Evolutionary conservation across 1,140 invertebrate genomes (phyloP), one percentile per base, ranked within the genome.

Genomic region (Paramacrobiotus metropolitanus): DNA sequence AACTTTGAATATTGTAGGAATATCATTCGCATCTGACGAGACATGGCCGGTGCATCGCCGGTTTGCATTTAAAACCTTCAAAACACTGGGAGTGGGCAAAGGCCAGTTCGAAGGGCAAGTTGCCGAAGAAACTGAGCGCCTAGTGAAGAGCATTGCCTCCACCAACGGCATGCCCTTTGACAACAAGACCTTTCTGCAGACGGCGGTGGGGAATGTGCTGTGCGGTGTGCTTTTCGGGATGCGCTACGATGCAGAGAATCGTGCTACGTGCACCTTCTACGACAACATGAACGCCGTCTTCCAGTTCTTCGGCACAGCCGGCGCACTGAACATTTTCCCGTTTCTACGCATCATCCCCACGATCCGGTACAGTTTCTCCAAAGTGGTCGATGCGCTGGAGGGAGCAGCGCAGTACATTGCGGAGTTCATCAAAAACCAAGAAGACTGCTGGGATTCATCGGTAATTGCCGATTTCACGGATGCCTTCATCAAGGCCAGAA

Each of bases 211-310:
- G 9, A 55, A 24, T 55, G 48, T 55, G 15, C 15, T 55, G 15
- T 15, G 15, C 24, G 24, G 24, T 28, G 48, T 55, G 9, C 24
- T 55, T 4, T 55, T 55, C 48, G 48, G 48, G 28, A 4, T 20
- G 24, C 48, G 48, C 24, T 28, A 9, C 15, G 48, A 55, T 24
- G 9, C 28, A 9, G 48, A 55, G 15, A 24, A 20, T 28, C 24
- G 15, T 9, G 15, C 48, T 20, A 40, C 34, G n/a, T n/a, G n/a
- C 34, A 24, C 15, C 15, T 55, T 55, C 24, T 55, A 20, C 48
- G 48, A 55, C 48, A 55, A 55, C 4, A 55, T 55, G 48, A 55
- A 55, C 24, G 48, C 48, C 15, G 48, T 55, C 48, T 55, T 55
- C 24, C 48, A 24, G 15, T 55, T 55, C 24, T 55, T 55, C 24